Evolutionary conservation across 2,888 invertebrate genomes (phyloP).

Genomic region (Apoda limacodes): DNA sequence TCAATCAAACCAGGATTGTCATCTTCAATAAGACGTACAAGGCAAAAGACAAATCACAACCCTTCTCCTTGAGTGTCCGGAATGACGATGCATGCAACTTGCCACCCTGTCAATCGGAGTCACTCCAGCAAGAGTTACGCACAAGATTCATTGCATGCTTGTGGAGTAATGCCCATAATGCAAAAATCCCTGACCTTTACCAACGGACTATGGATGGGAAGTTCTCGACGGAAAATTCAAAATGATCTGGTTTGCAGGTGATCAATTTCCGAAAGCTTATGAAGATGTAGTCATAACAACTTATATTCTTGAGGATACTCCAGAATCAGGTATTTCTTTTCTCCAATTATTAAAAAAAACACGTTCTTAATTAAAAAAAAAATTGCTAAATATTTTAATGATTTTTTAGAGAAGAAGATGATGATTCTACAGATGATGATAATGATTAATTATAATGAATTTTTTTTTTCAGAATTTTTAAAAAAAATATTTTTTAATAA

Average conservation of each 20-base stretch:
- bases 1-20: slow-evolving; percentile 1
- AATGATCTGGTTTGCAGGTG: slow-evolving; percentile 19
- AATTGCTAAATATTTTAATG: no score
- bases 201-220: slow-evolving; percentile 19
- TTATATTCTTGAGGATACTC: no score
- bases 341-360: no score
- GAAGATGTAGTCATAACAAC: slow-evolving; percentile 25
- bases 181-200: slow-evolving; percentile 18
- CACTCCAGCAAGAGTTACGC: slow-evolving; percentile 24
- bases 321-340: no score
- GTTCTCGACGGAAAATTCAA: slow-evolving; percentile 13
- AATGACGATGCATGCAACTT: slow-evolving; percentile 26
- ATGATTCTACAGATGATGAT: no score
- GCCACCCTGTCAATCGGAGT: slow-evolving; percentile 24
- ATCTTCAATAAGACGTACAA: slow-evolving; percentile 3
- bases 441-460: no score
- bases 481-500: no score
- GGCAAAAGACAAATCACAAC: slow-evolving; percentile 17
- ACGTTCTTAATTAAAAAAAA: no score
- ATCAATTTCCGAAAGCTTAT: slow-evolving; percentile 22
- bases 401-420: no score
- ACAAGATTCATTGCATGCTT: slow-evolving; percentile 25
- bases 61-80: slow-evolving; percentile 22
- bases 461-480: no score
- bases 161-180: slow-evolving; percentile 23